A percentile compares a stretch with the other conserved stretches of the same genome.
phyloP scores from a whole-genome alignment of 2,888 invertebrate genomes.

The Hofmannophila pseudospretella region DNA sequence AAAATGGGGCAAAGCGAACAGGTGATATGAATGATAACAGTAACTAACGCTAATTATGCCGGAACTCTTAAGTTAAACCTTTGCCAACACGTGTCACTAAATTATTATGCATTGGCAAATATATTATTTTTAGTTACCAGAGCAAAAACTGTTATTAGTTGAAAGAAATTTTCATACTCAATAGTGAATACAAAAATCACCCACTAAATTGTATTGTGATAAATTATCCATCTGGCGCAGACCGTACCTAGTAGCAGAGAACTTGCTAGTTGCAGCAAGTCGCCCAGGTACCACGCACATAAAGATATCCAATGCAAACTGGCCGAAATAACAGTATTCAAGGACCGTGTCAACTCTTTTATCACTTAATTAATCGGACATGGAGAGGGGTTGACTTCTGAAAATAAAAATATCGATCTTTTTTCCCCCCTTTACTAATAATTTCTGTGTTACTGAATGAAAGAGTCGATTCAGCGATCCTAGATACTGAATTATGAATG shows the following conservation, averaged over 20 bases:
- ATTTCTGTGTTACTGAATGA: too few relatives aligned
- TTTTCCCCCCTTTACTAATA: too few relatives aligned
- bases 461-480: background rate
- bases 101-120: slow-evolving; percentile 24
- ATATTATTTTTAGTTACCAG: slow-evolving; percentile 31
- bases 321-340: background rate
- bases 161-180: slow-evolving; percentile 72
- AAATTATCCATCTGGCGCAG: slow-evolving; percentile 45
- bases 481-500: slow-evolving; percentile 8
- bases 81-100: slow-evolving; percentile 12
- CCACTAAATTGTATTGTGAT: slow-evolving; percentile 61
- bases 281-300: slow-evolving; percentile 63
- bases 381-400: background rate
- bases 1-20: slow-evolving; percentile 44
- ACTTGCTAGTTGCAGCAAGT: slow-evolving; percentile 73
- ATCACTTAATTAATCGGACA: background rate
- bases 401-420: too few relatives aligned
- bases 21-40: slow-evolving; percentile 64
- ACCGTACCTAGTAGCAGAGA: slow-evolving; percentile 60
- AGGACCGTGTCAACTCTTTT: background rate
- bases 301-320: slow-evolving; percentile 12
- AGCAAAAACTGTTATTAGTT: slow-evolving; percentile 55
- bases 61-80: slow-evolving; percentile 21
- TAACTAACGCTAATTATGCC: slow-evolving; percentile 41
- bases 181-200: slow-evolving; percentile 65